Base-by-base conservation (phyloP, 2,888 invertebrate genomes). In the Lypha dubia region DNA sequence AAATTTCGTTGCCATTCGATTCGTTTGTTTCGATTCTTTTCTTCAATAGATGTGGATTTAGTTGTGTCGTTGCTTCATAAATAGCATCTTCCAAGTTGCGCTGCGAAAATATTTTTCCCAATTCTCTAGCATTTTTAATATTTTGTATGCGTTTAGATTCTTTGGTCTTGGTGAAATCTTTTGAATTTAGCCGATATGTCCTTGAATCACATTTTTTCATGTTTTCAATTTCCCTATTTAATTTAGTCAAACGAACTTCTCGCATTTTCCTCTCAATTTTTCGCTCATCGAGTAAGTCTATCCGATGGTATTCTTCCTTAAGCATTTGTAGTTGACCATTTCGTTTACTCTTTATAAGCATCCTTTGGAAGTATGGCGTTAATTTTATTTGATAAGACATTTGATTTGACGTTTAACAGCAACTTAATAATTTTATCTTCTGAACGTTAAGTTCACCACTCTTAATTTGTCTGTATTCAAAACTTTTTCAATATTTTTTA, bases 331-430 rank as follows among this genome's bases (percentile, higher is more conserved):
- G 67, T 63, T 90, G 88, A 0, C 89, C 90, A 67, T 90, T 90
- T 17, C 86, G 86, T 24, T 87, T 88, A 84, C 89, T 90, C 5
- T 87, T 87, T 24, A 76, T 85, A 71, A 88, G 79, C 73, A 90
- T 88, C 24, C 89, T 88, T 13, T 87, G 89, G 15, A 87, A 89
- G 53, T 87, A 89, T 5, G 90, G 89, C 49, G 89, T 90, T 0
- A 88, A 87, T 62, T 89, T 89, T 3, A 90, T 88, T 77, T 89
- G 89, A 75, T 90, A n/a, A n/a, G n/a, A 89, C 91, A 90, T 90
- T 70, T 51, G 6, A 32, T 44, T 13, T 9, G 15, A 22, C 38
- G 15, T 46, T 35, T 15, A 53, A n/a, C 11, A n/a, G n/a, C n/a
- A n/a, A n/a, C n/a, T 17, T 60, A 46, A 46, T 38, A 53, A 74